Percentiles rank a stretch among this genome's conserved stretches.
These are phyloP conservation scores for Syngnathus floridae DNA, from an alignment of 2,113 vertebrate genomes.

Conservation along the genomic window DNA sequence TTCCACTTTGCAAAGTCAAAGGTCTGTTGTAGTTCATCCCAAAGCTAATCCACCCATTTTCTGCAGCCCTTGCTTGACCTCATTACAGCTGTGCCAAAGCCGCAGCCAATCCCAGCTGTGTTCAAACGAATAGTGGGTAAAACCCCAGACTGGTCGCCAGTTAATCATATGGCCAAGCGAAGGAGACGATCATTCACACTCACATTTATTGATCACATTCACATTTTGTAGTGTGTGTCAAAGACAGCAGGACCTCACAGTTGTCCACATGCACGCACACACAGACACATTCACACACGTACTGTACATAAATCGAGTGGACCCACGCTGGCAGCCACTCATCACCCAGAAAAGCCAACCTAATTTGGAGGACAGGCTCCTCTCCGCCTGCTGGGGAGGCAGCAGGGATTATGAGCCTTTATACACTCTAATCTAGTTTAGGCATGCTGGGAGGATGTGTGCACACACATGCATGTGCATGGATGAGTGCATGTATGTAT, in stretches of 20 bases:
- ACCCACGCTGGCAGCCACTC: conserved; percentile 57
- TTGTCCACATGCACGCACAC: background rate
- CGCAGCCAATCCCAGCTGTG: background rate
- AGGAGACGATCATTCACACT: background rate
- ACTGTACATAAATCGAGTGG: conserved; percentile 27
- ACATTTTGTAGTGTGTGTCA: background rate
- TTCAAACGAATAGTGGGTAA: background rate
- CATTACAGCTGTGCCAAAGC: background rate
- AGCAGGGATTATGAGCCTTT: conserved; percentile 71
- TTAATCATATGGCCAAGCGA: background rate
- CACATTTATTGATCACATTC: background rate
- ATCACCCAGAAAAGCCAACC: conserved; percentile 63
- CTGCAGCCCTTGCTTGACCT: background rate
- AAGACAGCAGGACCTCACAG: background rate
- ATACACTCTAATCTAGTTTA: conserved; percentile 73
- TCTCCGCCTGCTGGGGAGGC: conserved; percentile 66
- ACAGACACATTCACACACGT: conserved; percentile 4
- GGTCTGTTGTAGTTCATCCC: too few relatives aligned
- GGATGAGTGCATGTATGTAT: conserved; percentile 11
- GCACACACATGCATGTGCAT: conserved; percentile 6
- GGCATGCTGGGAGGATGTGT: conserved; percentile 51
- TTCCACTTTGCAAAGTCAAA: background rate
- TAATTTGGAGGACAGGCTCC: conserved; percentile 68
- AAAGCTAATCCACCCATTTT: background rate
- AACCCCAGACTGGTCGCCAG: background rate